Evolutionary conservation across 1,140 invertebrate genomes (phyloP).

Genomic region (Contarinia nasturtii): DNA sequence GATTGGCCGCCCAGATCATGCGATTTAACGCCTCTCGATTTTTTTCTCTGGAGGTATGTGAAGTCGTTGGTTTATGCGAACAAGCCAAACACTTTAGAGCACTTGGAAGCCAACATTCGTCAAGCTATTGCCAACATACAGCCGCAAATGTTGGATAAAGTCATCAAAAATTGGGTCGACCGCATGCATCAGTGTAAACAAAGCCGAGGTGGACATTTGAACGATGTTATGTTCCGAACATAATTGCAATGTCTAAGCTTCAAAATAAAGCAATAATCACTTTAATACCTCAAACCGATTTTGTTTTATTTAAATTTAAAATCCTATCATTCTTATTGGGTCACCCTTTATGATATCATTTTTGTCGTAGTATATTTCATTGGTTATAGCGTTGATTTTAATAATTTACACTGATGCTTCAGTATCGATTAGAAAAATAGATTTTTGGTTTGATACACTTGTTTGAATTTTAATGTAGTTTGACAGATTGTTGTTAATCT

Average conservation of each 20-base stretch:
- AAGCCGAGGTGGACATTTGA: not conserved
- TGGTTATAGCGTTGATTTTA: too few species aligned
- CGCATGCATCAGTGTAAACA: not conserved
- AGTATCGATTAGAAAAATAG: too few species aligned
- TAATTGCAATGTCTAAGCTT: not conserved
- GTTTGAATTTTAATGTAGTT: too few species aligned
- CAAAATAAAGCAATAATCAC: not conserved
- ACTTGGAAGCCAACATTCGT: conserved; percentile 10
- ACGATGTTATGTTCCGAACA: not conserved
- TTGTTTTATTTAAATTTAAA: too few species aligned
- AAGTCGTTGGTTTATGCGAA: conserved; percentile 13
- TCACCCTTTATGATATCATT: too few species aligned
- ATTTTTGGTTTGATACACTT: too few species aligned
- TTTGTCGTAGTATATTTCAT: too few species aligned
- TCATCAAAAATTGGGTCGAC: not conserved
- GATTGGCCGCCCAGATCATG: conserved; percentile 8
- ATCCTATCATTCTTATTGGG: too few species aligned
- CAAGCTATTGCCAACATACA: conserved; percentile 10
- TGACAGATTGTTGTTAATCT: too few species aligned
- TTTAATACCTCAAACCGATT: too few species aligned
- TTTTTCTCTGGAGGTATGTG: conserved; percentile 15
- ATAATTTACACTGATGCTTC: too few species aligned
- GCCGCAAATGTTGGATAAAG: conserved; percentile 4
- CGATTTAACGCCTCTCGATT: conserved; percentile 11
- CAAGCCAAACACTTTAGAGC: conserved; percentile 7